phyloP scores from a whole-genome alignment of 2,888 invertebrate genomes.

The Hirtodrosophila trivittata region DNA sequence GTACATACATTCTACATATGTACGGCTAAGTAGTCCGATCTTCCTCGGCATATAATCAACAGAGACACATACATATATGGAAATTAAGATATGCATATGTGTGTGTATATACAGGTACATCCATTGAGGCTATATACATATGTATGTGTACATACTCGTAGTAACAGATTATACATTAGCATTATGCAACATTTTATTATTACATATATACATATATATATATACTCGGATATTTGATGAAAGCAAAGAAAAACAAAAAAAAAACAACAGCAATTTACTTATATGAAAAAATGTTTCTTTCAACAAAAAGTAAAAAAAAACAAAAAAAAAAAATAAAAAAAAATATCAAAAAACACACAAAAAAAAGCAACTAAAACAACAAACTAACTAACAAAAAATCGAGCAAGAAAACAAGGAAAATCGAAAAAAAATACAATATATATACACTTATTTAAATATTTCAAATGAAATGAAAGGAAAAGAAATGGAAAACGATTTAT shows the following conservation, averaged over 20 bases:
- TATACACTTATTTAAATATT: conserved; percentile 76
- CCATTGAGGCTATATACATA: conserved; percentile 44
- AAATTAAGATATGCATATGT: conserved; percentile 22
- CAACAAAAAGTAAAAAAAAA: conserved; percentile 17
- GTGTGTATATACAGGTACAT: conserved; percentile 44
- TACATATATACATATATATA: no score
- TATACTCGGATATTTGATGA: conserved; percentile 45
- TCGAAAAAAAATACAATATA: conserved; percentile 53
- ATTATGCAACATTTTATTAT: conserved; percentile 59
- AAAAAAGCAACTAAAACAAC: conserved; percentile 15
- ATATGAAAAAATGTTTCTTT: conserved; percentile 57
- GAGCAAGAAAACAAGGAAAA: conserved; percentile 63
- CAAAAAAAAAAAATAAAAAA: conserved; percentile 16
- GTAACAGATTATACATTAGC: conserved; percentile 68
- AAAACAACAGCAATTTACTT: conserved; percentile 74
- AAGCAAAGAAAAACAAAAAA: conserved; percentile 22
- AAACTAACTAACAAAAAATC: conserved; percentile 46
- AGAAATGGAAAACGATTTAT: conserved; percentile 51
- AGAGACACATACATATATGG: conserved; percentile 21
- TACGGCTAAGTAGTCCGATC: conserved; percentile 63
- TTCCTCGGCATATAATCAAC: conserved; percentile 27
- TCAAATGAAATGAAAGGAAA: no score
- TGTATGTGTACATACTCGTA: conserved; percentile 55
- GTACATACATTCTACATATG: conserved; percentile 78
- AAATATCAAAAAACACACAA: conserved; percentile 11